These are phyloP conservation scores for Lateolabrax maculatus DNA, from an alignment of 2,797 vertebrate species.

Conservation along the genomic window DNA sequence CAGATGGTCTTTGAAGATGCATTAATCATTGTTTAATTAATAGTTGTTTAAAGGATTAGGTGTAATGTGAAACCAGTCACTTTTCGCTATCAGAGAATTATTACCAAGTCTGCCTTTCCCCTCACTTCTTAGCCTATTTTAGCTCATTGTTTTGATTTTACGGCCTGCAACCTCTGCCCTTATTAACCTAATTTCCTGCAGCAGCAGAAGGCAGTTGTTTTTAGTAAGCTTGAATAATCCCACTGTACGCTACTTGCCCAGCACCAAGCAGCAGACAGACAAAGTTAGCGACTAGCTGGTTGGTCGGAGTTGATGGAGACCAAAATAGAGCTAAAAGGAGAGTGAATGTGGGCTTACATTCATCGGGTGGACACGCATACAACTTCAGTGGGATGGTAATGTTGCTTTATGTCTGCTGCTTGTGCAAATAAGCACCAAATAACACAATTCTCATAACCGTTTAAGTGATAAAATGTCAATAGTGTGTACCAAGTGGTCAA, in stretches of 20 bases:
- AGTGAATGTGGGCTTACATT: not conserved
- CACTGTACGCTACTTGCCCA: not conserved
- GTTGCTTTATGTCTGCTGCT: not conserved
- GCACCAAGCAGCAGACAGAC: not conserved
- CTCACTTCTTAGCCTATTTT: not conserved
- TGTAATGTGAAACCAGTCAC: not conserved
- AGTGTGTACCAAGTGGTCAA: not conserved
- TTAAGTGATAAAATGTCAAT: not conserved
- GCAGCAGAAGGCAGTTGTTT: not conserved
- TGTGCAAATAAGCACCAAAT: not conserved
- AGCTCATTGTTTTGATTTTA: not conserved
- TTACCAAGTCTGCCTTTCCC: not conserved
- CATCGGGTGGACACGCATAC: not conserved
- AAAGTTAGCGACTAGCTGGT: not conserved
- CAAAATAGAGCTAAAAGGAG: not conserved
- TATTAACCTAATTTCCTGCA: not conserved
- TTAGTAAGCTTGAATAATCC: not conserved
- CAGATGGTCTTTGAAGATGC: not conserved
- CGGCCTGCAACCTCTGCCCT: no score
- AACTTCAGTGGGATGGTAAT: not conserved
- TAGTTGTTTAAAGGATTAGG: not conserved
- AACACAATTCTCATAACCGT: no score
- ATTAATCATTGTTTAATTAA: not conserved
- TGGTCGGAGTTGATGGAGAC: no score
- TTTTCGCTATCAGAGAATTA: not conserved